Base-by-base conservation (phyloP, 1,140 invertebrate species). In the Tribolium madens region DNA sequence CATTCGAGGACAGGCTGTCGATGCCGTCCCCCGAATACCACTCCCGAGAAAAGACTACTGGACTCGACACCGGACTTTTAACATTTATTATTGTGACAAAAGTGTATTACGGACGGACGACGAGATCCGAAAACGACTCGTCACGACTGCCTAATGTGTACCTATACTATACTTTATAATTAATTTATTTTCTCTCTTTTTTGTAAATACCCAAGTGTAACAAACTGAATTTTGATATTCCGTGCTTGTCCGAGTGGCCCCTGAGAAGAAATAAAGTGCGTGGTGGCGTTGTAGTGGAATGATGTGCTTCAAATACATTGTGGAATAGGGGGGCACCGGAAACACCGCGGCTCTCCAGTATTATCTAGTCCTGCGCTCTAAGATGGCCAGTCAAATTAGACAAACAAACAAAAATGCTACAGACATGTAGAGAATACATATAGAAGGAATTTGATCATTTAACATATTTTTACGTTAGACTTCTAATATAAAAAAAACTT, bases 1-100 rank as follows among this genome's bases (percentile, higher is more conserved):
- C 92, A 93, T 85, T 90, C 91, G 6, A 89, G 90, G 60, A 73
- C 88, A 85, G 86, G 90, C 77, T 89, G 89, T 85, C 88, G 87
- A 80, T 91, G 89, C 85, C 86, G 88, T 15, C 88, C 88, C 76
- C 85, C 86, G 83, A 86, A 87, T 76, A 86, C 87, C 52, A 89
- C 88, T 64, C 88, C 89, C 14, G 89, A 90, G 78, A 90, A 90
- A 83, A 84, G 88, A 26, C 84, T 90, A 76, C 85, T 90, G 68
- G 88, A 89, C 81, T 85, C 87, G 70, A 87, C 85, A 83, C 85
- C 86, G 75, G 88, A 88, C 76, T 88, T 86, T 81, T 88, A 83
- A 83, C 79, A 17, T 26, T 26, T 26, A 26, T 26, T 42, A 21
- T 33, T 60, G 60, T 46, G 60, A 21, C 15, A 75, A 14, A 15